These are phyloP conservation scores for Pluvialis apricaria DNA, from an alignment of 2,113 vertebrate genomes.

Conservation along the genomic window DNA sequence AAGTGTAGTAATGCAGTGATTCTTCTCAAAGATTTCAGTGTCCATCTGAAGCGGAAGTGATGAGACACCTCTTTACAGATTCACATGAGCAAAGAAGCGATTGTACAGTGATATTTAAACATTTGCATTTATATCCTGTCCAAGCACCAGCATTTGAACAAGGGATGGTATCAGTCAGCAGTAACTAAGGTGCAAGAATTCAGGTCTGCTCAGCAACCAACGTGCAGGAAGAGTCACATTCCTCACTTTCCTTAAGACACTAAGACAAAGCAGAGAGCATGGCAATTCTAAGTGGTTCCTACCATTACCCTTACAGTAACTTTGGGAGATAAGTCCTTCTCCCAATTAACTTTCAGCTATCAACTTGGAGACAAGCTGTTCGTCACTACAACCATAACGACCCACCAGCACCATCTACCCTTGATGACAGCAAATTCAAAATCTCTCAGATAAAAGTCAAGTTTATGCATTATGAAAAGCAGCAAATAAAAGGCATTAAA, in stretches of 20 bases:
- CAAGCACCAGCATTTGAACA: neutral
- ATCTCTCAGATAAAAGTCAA: neutral
- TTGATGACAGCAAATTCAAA: neutral
- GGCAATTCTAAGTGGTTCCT: neutral
- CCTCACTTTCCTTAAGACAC: neutral
- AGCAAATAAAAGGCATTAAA: neutral
- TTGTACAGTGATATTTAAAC: neutral
- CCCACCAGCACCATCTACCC: neutral
- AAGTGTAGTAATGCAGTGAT: neutral
- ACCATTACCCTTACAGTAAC: neutral
- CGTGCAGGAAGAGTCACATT: neutral
- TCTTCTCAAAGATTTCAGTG: neutral
- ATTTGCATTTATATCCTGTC: neutral
- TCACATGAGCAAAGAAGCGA: neutral
- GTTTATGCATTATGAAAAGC: neutral
- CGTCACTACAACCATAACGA: neutral
- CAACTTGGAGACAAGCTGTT: neutral
- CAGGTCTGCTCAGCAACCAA: neutral
- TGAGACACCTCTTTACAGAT: neutral
- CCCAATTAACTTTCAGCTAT: neutral
- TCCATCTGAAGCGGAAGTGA: neutral
- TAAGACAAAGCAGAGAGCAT: neutral
- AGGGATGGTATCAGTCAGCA: neutral
- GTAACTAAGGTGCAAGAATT: neutral
- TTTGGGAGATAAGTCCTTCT: neutral